Conservation (phyloP, 1,140 invertebrate species). For the Melipona quadrifasciata region DNA sequence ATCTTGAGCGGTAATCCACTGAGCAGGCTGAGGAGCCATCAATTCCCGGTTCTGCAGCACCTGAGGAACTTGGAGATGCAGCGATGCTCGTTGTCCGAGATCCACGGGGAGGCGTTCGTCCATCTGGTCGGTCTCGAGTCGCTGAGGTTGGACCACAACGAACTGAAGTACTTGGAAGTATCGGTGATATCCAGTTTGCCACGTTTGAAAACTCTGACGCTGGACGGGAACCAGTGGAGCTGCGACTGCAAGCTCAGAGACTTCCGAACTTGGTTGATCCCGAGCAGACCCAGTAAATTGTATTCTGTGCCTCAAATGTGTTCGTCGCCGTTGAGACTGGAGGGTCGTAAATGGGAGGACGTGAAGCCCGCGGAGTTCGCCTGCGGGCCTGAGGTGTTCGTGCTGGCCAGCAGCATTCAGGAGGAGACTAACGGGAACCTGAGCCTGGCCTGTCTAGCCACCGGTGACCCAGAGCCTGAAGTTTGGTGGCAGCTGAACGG, state of each 20-base stretch:
- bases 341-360: slow-evolving; percentile 86
- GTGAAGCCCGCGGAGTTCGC: slow-evolving; percentile 87
- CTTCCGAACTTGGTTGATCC: slow-evolving; percentile 90
- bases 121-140: slow-evolving; percentile 86
- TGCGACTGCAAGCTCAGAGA: slow-evolving; percentile 93
- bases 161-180: slow-evolving; percentile 85
- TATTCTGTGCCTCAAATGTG: slow-evolving; percentile 87
- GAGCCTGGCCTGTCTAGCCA: slow-evolving; percentile 90
- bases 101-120: slow-evolving; percentile 88
- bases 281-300: slow-evolving; percentile 83
- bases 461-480: slow-evolving; percentile 91
- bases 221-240: slow-evolving; percentile 94
- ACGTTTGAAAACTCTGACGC: slow-evolving; percentile 88
- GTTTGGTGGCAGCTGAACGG: slow-evolving; percentile 93
- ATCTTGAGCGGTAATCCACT: slow-evolving; percentile 88
- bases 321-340: slow-evolving; percentile 83
- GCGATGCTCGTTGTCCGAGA: slow-evolving; percentile 87
- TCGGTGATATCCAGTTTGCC: slow-evolving; percentile 85
- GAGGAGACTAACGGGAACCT: slow-evolving; percentile 89
- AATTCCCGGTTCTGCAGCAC: slow-evolving; percentile 88
- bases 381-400: slow-evolving; percentile 86
- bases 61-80: slow-evolving; percentile 88
- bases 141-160: slow-evolving; percentile 87
- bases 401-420: slow-evolving; percentile 85
- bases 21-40: slow-evolving; percentile 83